Percentiles rank a stretch among this genome's conserved stretches.
phyloP scores from a whole-genome alignment of 2,888 invertebrate genomes.

The Phyllotreta cruciferae region DNA sequence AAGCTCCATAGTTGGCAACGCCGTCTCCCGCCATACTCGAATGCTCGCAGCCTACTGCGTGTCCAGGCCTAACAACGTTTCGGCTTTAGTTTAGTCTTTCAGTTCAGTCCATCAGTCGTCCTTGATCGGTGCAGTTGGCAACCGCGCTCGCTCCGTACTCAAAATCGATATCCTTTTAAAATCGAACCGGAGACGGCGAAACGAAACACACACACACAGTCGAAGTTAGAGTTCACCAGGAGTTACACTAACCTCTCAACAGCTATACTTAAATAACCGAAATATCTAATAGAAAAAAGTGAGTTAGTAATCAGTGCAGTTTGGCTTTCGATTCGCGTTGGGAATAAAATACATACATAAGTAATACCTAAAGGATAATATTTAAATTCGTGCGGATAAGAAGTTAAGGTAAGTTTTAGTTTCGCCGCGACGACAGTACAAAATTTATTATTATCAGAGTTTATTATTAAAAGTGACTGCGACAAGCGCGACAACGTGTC shows the following conservation, averaged over 20 bases:
- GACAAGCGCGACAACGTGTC: too few species aligned
- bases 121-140: conserved; percentile 28
- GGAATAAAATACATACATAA: too few species aligned
- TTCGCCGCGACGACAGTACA: neutral
- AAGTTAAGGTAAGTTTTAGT: too few species aligned
- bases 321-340: too few species aligned
- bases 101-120: conserved; percentile 34
- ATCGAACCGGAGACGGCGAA: neutral
- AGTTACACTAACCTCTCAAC: neutral
- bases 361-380: too few species aligned
- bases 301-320: too few species aligned
- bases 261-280: neutral
- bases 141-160: conserved; percentile 27
- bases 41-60: conserved; percentile 8
- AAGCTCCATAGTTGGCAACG: conserved; percentile 20
- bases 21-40: conserved; percentile 4
- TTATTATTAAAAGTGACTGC: neutral
- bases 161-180: conserved; percentile 31
- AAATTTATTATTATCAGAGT: conserved; percentile 5
- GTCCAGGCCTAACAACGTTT: conserved; percentile 39
- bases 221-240: too few species aligned
- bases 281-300: too few species aligned
- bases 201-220: neutral
- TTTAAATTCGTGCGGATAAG: too few species aligned
- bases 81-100: conserved; percentile 39